Percentiles rank a stretch among this genome's conserved stretches.
Evolutionary conservation across 2,113 vertebrate species (phyloP).

Genomic region (Trinectes maculatus): DNA sequence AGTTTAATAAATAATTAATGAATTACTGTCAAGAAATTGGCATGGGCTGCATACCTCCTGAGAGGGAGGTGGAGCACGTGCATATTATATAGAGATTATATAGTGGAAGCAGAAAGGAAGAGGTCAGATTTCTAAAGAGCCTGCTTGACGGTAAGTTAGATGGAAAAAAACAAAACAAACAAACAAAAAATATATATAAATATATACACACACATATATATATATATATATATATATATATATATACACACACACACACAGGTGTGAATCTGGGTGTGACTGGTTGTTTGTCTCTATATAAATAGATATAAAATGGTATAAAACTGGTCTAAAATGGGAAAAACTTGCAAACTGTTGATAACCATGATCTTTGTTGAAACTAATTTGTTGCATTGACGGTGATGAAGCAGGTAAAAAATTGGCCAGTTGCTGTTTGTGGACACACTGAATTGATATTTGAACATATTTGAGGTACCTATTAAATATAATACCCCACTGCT

Average conservation of each 20-base stretch:
- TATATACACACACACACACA: no score
- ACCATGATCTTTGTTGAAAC: background rate
- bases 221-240: no score
- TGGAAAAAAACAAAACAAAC: no score
- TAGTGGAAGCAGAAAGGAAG: constrained; percentile 10
- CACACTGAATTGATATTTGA: constrained; percentile 36
- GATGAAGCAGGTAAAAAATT: constrained; percentile 13
- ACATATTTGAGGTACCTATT: constrained; percentile 58
- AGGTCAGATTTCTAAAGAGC: constrained; percentile 7
- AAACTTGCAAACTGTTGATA: no score
- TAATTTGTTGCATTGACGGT: background rate
- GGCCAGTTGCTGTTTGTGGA: constrained; percentile 32
- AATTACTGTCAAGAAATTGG: constrained; percentile 25
- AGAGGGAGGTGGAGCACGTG: constrained; percentile 11
- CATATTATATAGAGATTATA: constrained; percentile 5
- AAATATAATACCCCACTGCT: background rate
- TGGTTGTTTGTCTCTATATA: no score
- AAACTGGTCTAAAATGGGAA: no score
- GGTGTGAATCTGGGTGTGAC: no score
- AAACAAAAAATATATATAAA: no score
- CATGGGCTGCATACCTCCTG: constrained; percentile 1
- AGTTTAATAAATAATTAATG: constrained; percentile 39
- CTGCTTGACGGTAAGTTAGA: constrained; percentile 5
- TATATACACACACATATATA: no score
- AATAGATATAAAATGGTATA: no score